phyloP scores from a whole-genome alignment of 2,888 invertebrate genomes.

The Cephus pygmeus region DNA sequence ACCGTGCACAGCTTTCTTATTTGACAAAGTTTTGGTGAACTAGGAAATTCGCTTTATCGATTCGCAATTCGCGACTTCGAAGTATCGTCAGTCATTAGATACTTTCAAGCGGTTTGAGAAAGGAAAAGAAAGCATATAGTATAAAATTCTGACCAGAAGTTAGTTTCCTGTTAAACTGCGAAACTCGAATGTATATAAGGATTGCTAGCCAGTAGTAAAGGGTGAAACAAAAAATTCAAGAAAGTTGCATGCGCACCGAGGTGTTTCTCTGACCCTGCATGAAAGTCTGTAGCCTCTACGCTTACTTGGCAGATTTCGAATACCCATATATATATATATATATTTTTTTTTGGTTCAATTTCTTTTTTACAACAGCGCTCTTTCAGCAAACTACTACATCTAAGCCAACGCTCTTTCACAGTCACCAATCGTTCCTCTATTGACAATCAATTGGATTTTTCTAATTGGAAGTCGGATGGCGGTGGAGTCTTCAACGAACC shows the following conservation, averaged over 20 bases:
- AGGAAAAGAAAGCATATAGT: not conserved
- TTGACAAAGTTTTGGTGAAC: not conserved
- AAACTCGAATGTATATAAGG: not conserved
- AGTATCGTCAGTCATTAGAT: not conserved
- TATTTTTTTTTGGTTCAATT: too few relatives aligned
- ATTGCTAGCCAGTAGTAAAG: not conserved
- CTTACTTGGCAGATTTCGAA: not conserved
- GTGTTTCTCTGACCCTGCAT: not conserved
- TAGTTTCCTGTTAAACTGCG: not conserved
- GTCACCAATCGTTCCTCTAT: slow-evolving; percentile 27
- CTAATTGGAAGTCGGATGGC: slow-evolving; percentile 26
- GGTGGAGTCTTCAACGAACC: slow-evolving; percentile 8
- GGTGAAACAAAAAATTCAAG: not conserved
- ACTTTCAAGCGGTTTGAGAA: not conserved
- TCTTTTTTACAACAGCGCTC: not conserved
- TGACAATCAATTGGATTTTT: slow-evolving; percentile 35
- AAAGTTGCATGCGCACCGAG: not conserved
- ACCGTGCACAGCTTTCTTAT: not conserved
- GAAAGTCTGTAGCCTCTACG: not conserved
- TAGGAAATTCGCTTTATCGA: not conserved
- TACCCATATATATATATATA: not conserved
- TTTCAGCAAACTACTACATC: not conserved
- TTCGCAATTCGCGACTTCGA: not conserved
- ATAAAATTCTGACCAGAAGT: not conserved
- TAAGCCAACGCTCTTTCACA: slow-evolving; percentile 14